Evolutionary conservation across 2,888 invertebrate genomes (phyloP).

Genomic region (Sipha maydis): DNA sequence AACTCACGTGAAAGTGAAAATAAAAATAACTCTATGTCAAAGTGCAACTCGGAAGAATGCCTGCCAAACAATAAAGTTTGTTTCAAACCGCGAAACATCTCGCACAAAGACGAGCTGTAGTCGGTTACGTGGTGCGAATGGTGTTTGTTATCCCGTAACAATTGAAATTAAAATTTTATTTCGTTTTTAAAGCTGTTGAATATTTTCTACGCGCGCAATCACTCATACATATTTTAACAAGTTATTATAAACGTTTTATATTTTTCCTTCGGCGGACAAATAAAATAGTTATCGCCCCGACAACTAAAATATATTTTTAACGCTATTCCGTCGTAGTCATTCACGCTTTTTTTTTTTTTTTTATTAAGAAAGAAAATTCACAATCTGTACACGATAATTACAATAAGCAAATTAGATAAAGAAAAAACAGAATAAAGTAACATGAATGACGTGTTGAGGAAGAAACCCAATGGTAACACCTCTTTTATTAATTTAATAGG

Average conservation of each 20-base stretch:
- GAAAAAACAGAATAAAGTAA: too few species aligned
- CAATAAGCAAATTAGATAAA: too few species aligned
- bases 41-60: background rate
- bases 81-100: background rate
- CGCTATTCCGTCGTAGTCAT: background rate
- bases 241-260: background rate
- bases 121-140: background rate
- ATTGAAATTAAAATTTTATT: slow-evolving; percentile 4
- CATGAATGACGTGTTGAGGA: too few species aligned
- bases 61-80: background rate
- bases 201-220: background rate
- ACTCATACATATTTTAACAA: background rate
- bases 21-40: background rate
- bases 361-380: too few species aligned
- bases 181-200: background rate
- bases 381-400: too few species aligned
- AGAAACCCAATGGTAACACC: too few species aligned
- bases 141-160: background rate
- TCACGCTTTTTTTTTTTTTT: too few species aligned
- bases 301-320: background rate
- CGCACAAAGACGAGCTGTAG: background rate
- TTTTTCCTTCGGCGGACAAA: background rate
- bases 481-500: too few species aligned
- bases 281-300: background rate
- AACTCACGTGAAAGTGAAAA: background rate